Evolutionary conservation across 2,113 vertebrate genomes (phyloP).

Genomic region (Tychaedon coryphoeus): DNA sequence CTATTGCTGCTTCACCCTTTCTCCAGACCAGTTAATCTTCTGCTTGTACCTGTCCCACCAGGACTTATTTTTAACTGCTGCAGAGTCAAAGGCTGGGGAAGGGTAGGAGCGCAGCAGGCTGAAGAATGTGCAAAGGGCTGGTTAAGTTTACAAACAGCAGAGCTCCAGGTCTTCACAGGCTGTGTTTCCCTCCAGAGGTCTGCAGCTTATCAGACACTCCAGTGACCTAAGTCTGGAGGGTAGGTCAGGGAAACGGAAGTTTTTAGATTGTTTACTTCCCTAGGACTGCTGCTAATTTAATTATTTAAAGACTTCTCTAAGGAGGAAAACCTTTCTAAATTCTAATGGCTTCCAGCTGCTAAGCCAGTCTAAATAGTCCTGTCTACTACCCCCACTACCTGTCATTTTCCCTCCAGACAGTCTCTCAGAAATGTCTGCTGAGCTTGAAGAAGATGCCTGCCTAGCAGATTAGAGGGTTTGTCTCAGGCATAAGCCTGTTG

Average conservation of each 20-base stretch:
- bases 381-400: not conserved
- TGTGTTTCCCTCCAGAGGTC: not conserved
- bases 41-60: not conserved
- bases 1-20: not conserved
- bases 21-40: not conserved
- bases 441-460: slow-evolving; percentile 1
- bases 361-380: slow-evolving; percentile 2
- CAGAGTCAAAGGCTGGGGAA: not conserved
- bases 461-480: not conserved
- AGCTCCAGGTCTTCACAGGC: not conserved
- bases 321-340: slow-evolving; percentile 12
- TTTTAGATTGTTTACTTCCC: not conserved
- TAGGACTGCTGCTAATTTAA: slow-evolving; percentile 30
- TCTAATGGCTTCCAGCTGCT: slow-evolving; percentile 44
- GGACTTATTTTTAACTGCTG: not conserved
- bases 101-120: not conserved
- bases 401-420: not conserved
- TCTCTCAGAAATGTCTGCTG: not conserved
- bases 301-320: slow-evolving; percentile 5
- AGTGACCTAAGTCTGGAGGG: not conserved
- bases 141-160: not conserved
- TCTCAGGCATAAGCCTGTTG: not conserved
- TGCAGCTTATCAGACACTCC: not conserved
- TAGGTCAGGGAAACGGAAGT: not conserved
- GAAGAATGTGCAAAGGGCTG: not conserved